These are phyloP conservation scores for Scomber scombrus DNA, from an alignment of 2,113 vertebrate genomes.

Conservation along the genomic window DNA sequence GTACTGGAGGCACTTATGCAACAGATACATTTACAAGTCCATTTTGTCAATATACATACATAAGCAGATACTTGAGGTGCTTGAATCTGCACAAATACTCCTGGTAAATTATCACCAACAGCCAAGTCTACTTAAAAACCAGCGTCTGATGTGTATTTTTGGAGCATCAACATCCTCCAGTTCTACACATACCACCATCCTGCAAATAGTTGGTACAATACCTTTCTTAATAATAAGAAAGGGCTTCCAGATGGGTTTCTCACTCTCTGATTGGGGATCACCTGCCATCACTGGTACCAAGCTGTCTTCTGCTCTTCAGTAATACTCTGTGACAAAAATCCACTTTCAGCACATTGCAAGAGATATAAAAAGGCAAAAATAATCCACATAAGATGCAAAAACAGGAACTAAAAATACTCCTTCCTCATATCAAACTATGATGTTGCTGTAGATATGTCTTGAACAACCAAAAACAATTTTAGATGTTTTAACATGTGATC, in stretches of 20 bases:
- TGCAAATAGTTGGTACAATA: too few relatives aligned
- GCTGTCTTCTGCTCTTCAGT: background rate
- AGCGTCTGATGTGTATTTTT: background rate
- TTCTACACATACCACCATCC: too few relatives aligned
- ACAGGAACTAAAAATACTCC: background rate
- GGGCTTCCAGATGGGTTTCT: background rate
- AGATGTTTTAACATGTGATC: too few relatives aligned
- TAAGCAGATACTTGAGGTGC: background rate
- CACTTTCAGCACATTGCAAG: too few relatives aligned
- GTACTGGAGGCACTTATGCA: conserved; percentile 11
- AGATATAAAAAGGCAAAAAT: too few relatives aligned
- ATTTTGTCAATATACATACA: conserved; percentile 3
- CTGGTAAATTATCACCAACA: background rate
- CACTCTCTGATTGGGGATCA: background rate
- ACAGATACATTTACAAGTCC: conserved; percentile 23
- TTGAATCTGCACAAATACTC: background rate
- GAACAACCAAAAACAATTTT: too few relatives aligned
- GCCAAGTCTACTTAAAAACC: background rate
- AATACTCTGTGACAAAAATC: background rate
- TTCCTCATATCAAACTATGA: background rate
- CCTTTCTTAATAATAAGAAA: background rate
- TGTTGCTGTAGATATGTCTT: too few relatives aligned
- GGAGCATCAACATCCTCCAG: background rate
- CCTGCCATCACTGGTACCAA: background rate
- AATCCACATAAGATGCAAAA: too few relatives aligned